Evolutionary conservation across 2,888 invertebrate species (phyloP).

Genomic region (Cremastinae sp.): DNA sequence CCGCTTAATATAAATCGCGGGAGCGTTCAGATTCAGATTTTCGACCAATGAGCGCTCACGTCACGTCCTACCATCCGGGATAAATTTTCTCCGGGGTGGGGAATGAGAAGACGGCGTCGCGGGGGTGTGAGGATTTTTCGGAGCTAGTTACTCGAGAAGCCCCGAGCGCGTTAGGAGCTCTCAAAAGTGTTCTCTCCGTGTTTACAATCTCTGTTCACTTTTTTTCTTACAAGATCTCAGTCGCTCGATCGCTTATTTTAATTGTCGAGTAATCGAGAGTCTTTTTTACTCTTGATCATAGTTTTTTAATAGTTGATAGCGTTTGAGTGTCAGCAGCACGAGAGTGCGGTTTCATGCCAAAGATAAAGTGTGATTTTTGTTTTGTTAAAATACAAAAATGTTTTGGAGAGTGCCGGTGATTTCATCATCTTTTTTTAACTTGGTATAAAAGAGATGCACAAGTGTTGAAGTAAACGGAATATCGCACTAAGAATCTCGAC

Average conservation of each 20-base stretch:
- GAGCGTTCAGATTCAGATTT: not conserved
- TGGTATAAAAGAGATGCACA: not conserved
- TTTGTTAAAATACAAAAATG: slow-evolving; percentile 15
- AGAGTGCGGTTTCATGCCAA: slow-evolving; percentile 7
- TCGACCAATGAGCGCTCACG: slow-evolving; percentile 52
- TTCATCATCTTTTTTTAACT: slow-evolving; percentile 2
- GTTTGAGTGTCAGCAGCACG: slow-evolving; percentile 7
- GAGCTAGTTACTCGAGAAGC: slow-evolving; percentile 72
- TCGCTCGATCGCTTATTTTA: not conserved
- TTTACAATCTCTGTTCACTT: slow-evolving; percentile 17
- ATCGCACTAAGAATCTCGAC: not conserved
- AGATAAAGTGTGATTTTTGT: slow-evolving; percentile 21
- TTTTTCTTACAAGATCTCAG: slow-evolving; percentile 1
- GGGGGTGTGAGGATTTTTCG: slow-evolving; percentile 72
- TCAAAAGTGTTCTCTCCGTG: slow-evolving; percentile 34
- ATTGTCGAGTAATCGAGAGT: not conserved
- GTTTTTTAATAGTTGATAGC: no score
- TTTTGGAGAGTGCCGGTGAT: slow-evolving; percentile 27
- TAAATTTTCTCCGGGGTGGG: slow-evolving; percentile 13
- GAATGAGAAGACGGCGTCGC: slow-evolving; percentile 52
- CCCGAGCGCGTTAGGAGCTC: slow-evolving; percentile 71
- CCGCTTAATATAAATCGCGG: slow-evolving; percentile 2
- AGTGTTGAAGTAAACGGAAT: slow-evolving; percentile 1
- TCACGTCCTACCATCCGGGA: slow-evolving; percentile 23
- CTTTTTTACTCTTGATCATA: not conserved